Percentiles rank a stretch among this genome's conserved stretches.
Conservation (phyloP, 2,888 invertebrate species). For the Clusia tigrina region DNA sequence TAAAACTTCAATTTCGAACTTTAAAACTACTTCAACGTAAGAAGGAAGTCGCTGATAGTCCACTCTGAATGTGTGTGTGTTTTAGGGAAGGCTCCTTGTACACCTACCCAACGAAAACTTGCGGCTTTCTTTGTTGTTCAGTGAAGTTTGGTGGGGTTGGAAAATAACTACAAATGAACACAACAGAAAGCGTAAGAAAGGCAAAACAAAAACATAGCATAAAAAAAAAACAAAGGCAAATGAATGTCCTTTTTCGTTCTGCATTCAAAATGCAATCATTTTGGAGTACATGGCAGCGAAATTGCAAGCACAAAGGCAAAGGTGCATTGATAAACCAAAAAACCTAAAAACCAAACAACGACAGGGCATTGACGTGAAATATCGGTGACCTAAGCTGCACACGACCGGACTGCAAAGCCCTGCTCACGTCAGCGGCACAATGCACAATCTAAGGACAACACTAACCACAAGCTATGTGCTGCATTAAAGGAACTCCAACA, state of each 20-base stretch:
- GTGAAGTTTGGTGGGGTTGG: neutral
- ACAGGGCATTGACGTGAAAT: constrained; percentile 4
- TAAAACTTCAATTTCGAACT: no score
- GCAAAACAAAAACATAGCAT: constrained; percentile 5
- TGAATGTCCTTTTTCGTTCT: constrained; percentile 2
- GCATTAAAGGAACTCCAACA: neutral
- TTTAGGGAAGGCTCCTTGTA: no score
- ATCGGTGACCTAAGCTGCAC: neutral
- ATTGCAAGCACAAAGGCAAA: constrained; percentile 6
- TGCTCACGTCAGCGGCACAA: neutral
- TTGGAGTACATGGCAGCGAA: constrained; percentile 15
- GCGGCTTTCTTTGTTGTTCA: constrained; percentile 12
- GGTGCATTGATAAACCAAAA: neutral
- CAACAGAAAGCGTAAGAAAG: no score
- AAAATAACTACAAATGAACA: no score
- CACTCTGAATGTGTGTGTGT: no score
- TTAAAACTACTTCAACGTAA: no score
- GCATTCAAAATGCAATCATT: constrained; percentile 21
- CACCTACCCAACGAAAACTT: no score
- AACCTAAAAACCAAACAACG: neutral
- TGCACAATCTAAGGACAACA: neutral
- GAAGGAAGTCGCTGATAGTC: neutral
- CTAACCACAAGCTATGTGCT: neutral
- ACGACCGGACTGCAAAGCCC: neutral
- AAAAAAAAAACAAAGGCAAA: neutral